phyloP scores from a whole-genome alignment of 2,888 invertebrate species.

The Ophioninae sp. region DNA sequence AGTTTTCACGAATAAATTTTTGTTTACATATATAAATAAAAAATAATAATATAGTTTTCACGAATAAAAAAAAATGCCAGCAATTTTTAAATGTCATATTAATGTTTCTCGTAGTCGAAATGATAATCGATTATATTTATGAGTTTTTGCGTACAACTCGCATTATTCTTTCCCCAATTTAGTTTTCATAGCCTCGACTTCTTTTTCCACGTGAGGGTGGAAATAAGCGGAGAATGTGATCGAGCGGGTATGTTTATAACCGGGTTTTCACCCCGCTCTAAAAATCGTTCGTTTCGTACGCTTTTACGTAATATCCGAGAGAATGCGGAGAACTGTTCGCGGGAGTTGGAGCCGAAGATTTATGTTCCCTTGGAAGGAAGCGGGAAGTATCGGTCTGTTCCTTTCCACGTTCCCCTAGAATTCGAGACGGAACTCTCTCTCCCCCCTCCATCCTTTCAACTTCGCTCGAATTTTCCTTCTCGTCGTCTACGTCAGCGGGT shows the following conservation, averaged over 20 bases:
- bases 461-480: slow-evolving; percentile 70
- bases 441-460: slow-evolving; percentile 66
- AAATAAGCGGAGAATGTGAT: slow-evolving; percentile 15
- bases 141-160: neutral
- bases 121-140: slow-evolving; percentile 32
- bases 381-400: slow-evolving; percentile 75
- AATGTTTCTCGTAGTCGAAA: slow-evolving; percentile 46
- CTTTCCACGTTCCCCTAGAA: slow-evolving; percentile 71
- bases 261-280: neutral
- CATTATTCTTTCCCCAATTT: slow-evolving; percentile 20
- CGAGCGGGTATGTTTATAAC: slow-evolving; percentile 38
- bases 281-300: slow-evolving; percentile 18
- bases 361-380: slow-evolving; percentile 75
- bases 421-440: slow-evolving; percentile 46
- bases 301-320: slow-evolving; percentile 74
- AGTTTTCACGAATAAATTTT: no score
- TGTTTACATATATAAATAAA: no score
- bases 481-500: slow-evolving; percentile 46
- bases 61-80: no score
- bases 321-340: slow-evolving; percentile 57
- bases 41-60: no score
- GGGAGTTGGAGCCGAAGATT: slow-evolving; percentile 71
- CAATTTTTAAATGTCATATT: neutral
- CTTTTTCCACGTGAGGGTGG: slow-evolving; percentile 45
- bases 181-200: slow-evolving; percentile 1